phyloP scores from a whole-genome alignment of 2,113 vertebrate species.

The Trachemys scripta region DNA sequence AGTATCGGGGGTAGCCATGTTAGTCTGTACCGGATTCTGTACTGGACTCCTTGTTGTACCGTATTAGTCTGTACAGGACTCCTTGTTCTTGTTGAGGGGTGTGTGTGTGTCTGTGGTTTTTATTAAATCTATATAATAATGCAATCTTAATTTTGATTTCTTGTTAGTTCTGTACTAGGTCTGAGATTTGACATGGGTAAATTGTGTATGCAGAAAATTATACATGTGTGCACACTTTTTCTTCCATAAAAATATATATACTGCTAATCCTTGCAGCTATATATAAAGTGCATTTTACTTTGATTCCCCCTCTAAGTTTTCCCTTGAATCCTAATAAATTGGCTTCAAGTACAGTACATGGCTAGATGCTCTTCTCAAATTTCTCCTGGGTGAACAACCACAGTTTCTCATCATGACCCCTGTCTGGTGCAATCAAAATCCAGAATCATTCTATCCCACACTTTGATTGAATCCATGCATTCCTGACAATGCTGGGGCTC shows the following conservation, averaged over 20 bases:
- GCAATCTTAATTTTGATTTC: not conserved
- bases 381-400: constrained; percentile 23
- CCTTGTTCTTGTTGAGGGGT: too few species aligned
- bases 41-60: too few species aligned
- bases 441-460: constrained; percentile 24
- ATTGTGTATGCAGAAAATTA: not conserved
- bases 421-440: constrained; percentile 41
- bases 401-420: constrained; percentile 33
- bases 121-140: not conserved
- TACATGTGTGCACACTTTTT: not conserved
- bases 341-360: not conserved
- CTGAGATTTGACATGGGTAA: not conserved
- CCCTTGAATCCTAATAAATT: constrained; percentile 13
- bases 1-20: too few species aligned
- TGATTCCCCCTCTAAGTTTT: not conserved
- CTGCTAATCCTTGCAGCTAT: not conserved
- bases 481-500: not conserved
- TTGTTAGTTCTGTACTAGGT: not conserved
- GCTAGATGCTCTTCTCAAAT: not conserved
- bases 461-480: constrained; percentile 44
- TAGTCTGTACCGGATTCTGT: too few species aligned
- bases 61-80: too few species aligned
- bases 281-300: constrained; percentile 12
- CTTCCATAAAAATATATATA: not conserved
- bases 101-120: not conserved